Base-by-base conservation (phyloP, 1,140 invertebrate species). In the Neocloeon triangulifer region DNA sequence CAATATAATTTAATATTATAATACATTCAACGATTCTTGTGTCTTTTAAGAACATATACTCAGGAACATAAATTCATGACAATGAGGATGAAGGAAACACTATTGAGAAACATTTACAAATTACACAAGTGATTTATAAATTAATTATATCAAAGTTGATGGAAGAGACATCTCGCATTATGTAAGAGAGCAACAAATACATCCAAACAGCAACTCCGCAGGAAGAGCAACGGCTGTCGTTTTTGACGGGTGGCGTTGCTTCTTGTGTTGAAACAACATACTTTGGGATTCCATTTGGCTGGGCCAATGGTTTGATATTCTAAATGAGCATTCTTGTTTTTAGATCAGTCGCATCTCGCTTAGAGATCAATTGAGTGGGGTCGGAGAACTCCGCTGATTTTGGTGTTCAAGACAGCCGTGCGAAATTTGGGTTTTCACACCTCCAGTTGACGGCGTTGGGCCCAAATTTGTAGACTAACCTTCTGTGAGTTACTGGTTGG, bases 381-480 rank as follows among this genome's bases (percentile, higher is more conserved):
- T n/a, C n/a, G n/a, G n/a, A n/a, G n/a, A n/a, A n/a, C n/a, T n/a
- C n/a, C n/a, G n/a, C n/a, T n/a, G n/a, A n/a, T n/a, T n/a, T n/a
- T n/a, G n/a, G n/a, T n/a, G n/a, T n/a, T n/a, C n/a, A n/a, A n/a
- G n/a, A n/a, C n/a, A n/a, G n/a, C n/a, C n/a, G n/a, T n/a, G n/a
- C 43, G 42, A 72, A 72, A 44, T 72, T 73, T 0, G 69, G 69
- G 40, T 72, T 68, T 25, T 67, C 59, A 2, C 69, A 72, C 41
- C 63, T 62, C 68, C 71, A 76, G 22, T 69, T 66, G 13, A 68
- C 73, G 0, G 74, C 76, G 34, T 74, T 78, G 30, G 64, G 64
- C 2, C 77, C 77, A 57, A 85, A 86, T 51, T 84, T 77, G 56
- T 86, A 86, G 5, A 88, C 80, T 27, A 88, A 58, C 32, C 80